These are phyloP conservation scores for rabbit (Oryctolagus cuniculus) DNA, from an alignment of 2,113 vertebrate species.

Conservation along the genomic window DNA sequence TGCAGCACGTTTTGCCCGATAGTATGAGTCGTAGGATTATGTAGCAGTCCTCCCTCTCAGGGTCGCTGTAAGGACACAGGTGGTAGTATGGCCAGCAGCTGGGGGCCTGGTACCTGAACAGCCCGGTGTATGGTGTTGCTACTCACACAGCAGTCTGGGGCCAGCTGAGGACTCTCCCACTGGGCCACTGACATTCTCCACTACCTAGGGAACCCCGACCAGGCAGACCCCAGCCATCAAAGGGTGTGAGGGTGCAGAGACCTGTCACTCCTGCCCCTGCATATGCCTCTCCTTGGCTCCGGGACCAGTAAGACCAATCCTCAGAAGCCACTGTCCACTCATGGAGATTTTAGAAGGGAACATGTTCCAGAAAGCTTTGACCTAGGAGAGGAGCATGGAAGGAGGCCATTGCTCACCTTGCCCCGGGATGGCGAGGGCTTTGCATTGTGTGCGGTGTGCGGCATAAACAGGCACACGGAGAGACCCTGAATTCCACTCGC, in stretches of 20 bases:
- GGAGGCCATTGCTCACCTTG: neutral
- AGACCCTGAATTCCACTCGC: neutral
- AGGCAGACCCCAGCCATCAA: fast-evolving
- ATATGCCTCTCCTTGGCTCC: fast-evolving
- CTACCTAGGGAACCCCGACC: neutral
- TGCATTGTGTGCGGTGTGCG: fast-evolving
- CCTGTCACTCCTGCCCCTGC: fast-evolving
- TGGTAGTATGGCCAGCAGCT: neutral
- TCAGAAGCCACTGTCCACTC: neutral
- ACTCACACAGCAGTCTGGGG: neutral
- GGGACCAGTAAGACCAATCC: neutral
- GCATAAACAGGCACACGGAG: neutral
- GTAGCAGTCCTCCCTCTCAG: neutral
- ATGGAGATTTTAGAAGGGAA: fast-evolving
- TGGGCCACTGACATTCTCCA: neutral
- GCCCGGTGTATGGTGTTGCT: neutral
- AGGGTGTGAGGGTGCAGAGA: fast-evolving
- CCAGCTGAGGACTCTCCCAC: neutral
- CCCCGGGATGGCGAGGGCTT: fast-evolving
- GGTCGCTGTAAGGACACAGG: neutral
- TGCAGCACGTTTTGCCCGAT: neutral
- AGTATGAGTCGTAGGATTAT: neutral
- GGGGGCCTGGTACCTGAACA: fast-evolving
- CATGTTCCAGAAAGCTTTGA: fast-evolving
- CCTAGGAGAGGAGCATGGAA: too few species aligned